These are phyloP conservation scores for Thaumatotibia leucotreta DNA, from an alignment of 1,140 invertebrate genomes.

Conservation along the genomic window DNA sequence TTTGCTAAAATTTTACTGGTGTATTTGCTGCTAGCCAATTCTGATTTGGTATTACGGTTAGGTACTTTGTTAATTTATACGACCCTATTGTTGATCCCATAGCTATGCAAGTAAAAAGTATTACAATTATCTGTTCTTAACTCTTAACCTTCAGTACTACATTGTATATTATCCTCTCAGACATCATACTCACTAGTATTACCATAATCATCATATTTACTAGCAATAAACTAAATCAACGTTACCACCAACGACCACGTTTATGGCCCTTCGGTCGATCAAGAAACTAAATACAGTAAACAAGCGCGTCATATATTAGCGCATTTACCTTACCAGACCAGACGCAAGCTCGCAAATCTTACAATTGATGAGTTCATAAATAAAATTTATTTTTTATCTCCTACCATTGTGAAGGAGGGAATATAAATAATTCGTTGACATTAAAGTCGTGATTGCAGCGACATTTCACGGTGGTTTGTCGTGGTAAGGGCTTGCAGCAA, in stretches of 20 bases:
- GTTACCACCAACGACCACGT: slow-evolving; percentile 13
- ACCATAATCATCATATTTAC: slow-evolving; percentile 11
- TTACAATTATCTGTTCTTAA: neutral
- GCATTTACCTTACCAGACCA: slow-evolving; percentile 31
- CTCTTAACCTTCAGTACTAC: neutral
- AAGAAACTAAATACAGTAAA: slow-evolving; percentile 36
- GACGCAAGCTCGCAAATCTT: slow-evolving; percentile 27
- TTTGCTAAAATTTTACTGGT: no score
- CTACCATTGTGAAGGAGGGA: neutral
- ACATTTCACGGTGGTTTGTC: slow-evolving; percentile 28
- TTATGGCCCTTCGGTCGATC: slow-evolving; percentile 28
- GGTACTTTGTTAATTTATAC: no score
- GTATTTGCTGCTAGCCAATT: no score
- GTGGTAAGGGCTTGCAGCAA: slow-evolving; percentile 60
- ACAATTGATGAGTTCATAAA: slow-evolving; percentile 39
- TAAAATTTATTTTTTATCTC: slow-evolving; percentile 15
- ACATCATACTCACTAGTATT: neutral
- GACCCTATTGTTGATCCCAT: no score
- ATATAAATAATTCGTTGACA: slow-evolving; percentile 23
- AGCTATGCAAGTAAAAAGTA: no score
- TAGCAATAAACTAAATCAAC: slow-evolving; percentile 16
- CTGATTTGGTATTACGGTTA: no score
- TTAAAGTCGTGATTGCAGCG: slow-evolving; percentile 30
- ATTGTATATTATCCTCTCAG: neutral
- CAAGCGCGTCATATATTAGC: slow-evolving; percentile 41